Conservation (phyloP, 2,797 vertebrate species). For the Chaetophractus vellerosus region DNA sequence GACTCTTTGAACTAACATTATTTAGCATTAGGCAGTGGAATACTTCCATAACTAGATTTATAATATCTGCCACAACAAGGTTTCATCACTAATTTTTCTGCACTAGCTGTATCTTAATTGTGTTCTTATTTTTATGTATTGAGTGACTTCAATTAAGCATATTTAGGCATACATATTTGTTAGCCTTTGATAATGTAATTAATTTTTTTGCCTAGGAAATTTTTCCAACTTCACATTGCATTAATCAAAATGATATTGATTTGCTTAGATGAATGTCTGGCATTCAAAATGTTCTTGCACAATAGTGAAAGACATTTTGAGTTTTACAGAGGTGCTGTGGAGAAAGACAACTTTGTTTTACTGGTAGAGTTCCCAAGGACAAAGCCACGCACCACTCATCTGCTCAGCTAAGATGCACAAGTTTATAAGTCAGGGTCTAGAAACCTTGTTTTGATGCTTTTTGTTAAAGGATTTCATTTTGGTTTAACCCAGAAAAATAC, state of each 20-base stretch:
- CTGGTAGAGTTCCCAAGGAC: background rate
- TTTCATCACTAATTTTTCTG: constrained; percentile 65
- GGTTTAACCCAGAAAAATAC: background rate
- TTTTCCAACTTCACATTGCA: constrained; percentile 64
- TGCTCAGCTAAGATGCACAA: background rate
- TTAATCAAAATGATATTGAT: constrained; percentile 80
- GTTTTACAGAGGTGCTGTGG: background rate
- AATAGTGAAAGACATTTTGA: background rate
- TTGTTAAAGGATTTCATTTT: background rate
- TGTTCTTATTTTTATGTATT: constrained; percentile 64
- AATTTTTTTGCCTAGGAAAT: constrained; percentile 70
- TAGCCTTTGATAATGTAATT: constrained; percentile 57
- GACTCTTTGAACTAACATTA: background rate
- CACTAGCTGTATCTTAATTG: background rate
- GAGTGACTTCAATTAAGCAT: constrained; percentile 76
- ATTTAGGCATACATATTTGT: background rate
- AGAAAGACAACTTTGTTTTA: background rate
- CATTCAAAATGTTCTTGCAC: constrained; percentile 22
- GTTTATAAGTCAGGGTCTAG: background rate
- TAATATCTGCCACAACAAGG: background rate
- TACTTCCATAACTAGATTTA: background rate
- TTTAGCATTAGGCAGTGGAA: background rate
- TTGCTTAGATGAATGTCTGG: constrained; percentile 70
- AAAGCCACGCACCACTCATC: background rate
- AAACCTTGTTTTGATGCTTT: background rate